Evolutionary conservation across 1,140 invertebrate species (phyloP).

Genomic region (Pseudoatta argentina): DNA sequence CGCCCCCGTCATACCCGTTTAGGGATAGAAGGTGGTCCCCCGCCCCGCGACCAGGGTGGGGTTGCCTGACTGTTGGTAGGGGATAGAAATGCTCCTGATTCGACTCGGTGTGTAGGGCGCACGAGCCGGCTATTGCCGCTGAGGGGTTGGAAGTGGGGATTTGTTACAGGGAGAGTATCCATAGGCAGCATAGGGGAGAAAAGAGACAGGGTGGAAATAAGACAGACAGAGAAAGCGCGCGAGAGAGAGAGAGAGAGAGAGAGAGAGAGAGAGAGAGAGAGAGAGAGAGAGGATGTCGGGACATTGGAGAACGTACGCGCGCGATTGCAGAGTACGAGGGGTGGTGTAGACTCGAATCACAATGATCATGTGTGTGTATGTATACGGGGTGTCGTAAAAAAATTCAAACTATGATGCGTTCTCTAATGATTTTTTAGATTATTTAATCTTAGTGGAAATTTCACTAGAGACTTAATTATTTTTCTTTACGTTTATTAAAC

Average conservation of each 20-base stretch:
- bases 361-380: conserved; percentile 59
- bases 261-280: conserved; percentile 40
- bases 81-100: conserved; percentile 69
- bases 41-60: conserved; percentile 48
- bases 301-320: conserved; percentile 50
- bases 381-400: conserved; percentile 24
- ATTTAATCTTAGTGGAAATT: not conserved
- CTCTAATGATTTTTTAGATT: not conserved
- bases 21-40: conserved; percentile 58
- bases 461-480: not conserved
- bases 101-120: conserved; percentile 55
- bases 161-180: conserved; percentile 47
- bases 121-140: conserved; percentile 62
- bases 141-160: conserved; percentile 63
- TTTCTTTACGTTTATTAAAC: not conserved
- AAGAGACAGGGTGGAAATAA: conserved; percentile 51
- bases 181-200: not conserved
- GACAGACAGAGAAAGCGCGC: not conserved
- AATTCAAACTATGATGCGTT: not conserved
- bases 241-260: conserved; percentile 30
- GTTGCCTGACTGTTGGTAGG: conserved; percentile 42
- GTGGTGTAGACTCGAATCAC: conserved; percentile 68
- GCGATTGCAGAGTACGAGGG: conserved; percentile 42
- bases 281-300: conserved; percentile 33
- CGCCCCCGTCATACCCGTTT: conserved; percentile 63